Evolutionary conservation across 2,797 vertebrate genomes (phyloP).

Genomic region (Perodicticus potto): DNA sequence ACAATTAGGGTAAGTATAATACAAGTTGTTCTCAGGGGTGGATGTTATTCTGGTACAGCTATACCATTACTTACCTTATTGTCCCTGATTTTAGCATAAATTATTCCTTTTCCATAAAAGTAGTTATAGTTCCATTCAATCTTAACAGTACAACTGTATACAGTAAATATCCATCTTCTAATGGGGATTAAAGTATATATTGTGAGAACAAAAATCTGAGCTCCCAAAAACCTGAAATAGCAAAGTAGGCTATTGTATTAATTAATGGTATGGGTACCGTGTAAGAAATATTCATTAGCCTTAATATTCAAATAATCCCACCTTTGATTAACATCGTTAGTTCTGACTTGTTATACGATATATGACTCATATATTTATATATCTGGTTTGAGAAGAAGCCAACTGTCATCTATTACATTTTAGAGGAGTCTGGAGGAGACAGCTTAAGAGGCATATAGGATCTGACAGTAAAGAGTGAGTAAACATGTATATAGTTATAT

Average conservation of each 20-base stretch:
- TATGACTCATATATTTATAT: not conserved
- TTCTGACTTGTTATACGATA: not conserved
- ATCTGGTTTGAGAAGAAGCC: not conserved
- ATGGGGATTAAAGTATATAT: constrained; percentile 18
- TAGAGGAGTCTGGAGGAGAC: not conserved
- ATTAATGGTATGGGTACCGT: not conserved
- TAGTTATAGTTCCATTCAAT: not conserved
- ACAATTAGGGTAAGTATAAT: not conserved
- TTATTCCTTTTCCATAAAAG: not conserved
- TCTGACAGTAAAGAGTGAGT: not conserved
- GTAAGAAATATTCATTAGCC: not conserved
- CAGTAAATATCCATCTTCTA: not conserved
- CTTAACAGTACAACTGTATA: not conserved
- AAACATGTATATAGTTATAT: not conserved
- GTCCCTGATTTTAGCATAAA: not conserved
- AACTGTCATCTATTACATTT: not conserved
- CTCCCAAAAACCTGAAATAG: not conserved
- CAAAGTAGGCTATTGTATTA: not conserved
- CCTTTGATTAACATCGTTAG: not conserved
- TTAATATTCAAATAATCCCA: not conserved
- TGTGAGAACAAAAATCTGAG: not conserved
- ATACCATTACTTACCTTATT: not conserved
- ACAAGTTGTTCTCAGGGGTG: not conserved
- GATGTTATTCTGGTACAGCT: not conserved
- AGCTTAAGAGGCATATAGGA: not conserved